These are phyloP conservation scores for Pseudomyrmex concolor DNA, from an alignment of 1,140 invertebrate genomes.

Conservation along the genomic window DNA sequence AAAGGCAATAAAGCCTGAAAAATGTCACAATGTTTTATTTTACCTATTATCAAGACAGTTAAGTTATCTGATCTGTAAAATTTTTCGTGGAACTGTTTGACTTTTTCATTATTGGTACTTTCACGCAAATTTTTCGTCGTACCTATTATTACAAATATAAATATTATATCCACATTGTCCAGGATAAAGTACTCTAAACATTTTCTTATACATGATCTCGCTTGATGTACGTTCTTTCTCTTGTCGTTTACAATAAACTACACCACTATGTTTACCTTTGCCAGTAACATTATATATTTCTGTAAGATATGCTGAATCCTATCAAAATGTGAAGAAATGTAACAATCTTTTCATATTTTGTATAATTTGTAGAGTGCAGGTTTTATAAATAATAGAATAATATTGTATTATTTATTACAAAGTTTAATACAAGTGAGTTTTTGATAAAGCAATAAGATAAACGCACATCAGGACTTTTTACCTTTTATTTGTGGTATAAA, in stretches of 20 bases:
- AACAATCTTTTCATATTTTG: not conserved
- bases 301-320: constrained; percentile 93
- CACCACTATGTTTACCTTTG: constrained; percentile 94
- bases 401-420: no score
- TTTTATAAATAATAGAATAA: no score
- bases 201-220: constrained; percentile 87
- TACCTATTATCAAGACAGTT: constrained; percentile 93
- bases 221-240: constrained; percentile 93
- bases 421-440: no score
- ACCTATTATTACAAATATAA: constrained; percentile 65
- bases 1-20: constrained; percentile 90
- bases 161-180: constrained; percentile 91
- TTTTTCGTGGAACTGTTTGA: constrained; percentile 92
- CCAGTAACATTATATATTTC: constrained; percentile 97
- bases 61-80: constrained; percentile 96
- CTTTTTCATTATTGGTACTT: constrained; percentile 93
- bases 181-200: constrained; percentile 91
- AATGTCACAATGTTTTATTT: constrained; percentile 91
- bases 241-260: constrained; percentile 98
- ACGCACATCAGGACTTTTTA: no score
- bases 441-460: no score
- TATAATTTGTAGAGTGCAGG: not conserved
- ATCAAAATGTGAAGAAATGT: constrained; percentile 1
- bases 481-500: no score
- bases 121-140: constrained; percentile 92